phyloP scores from a whole-genome alignment of 2,888 invertebrate genomes.

The Miltochrista miniata region DNA sequence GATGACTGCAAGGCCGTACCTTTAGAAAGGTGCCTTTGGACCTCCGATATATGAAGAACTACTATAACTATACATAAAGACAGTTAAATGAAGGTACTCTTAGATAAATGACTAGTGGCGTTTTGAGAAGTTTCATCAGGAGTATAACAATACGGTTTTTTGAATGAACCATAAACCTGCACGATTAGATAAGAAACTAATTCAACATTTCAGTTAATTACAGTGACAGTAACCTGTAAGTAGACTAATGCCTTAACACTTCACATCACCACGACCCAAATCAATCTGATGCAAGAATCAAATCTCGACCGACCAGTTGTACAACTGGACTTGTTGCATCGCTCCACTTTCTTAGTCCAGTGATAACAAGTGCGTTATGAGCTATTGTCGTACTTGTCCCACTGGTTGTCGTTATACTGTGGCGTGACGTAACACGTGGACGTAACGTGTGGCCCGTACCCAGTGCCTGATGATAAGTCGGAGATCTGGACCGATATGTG shows the following conservation, averaged over 20 bases:
- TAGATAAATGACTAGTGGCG: no score
- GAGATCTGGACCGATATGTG: conserved; percentile 10
- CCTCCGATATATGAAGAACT: background rate
- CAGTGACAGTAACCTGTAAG: conserved; percentile 9
- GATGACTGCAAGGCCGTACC: conserved; percentile 58
- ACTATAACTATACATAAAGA: no score
- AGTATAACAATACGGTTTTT: no score
- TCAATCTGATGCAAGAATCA: conserved; percentile 30
- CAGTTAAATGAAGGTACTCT: no score
- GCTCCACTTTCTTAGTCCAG: conserved; percentile 23
- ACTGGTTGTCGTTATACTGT: conserved; percentile 8
- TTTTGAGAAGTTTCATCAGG: no score
- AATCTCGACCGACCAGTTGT: conserved; percentile 18
- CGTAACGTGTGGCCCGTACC: background rate
- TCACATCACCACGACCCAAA: conserved; percentile 16
- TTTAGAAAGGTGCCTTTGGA: conserved; percentile 54
- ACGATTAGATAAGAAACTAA: background rate
- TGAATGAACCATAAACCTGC: no score
- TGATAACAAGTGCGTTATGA: conserved; percentile 37
- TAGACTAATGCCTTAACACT: conserved; percentile 7
- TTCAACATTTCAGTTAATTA: background rate
- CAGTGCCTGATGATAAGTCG: conserved; percentile 3
- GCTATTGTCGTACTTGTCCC: conserved; percentile 7
- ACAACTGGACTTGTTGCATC: conserved; percentile 19
- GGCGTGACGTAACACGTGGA: conserved; percentile 9